Evolutionary conservation across 2,113 vertebrate genomes (phyloP).

Genomic region (Ciconia boyciana): DNA sequence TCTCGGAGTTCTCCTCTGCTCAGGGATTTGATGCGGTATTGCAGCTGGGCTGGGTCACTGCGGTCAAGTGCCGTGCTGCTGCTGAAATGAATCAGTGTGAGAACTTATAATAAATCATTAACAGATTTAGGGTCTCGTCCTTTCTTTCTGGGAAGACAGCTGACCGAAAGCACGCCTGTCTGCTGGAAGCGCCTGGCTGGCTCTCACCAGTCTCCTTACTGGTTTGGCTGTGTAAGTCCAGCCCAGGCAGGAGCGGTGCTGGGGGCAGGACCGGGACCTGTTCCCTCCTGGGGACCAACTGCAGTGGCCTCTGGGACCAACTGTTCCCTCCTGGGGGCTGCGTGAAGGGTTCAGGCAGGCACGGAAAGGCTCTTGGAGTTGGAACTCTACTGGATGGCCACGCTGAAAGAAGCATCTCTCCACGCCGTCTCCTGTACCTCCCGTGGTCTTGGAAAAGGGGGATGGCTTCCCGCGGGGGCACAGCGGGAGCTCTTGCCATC

Average conservation of each 20-base stretch:
- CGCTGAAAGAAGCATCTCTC: not conserved
- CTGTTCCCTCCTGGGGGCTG: not conserved
- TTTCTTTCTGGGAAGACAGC: not conserved
- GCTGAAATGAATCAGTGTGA: not conserved
- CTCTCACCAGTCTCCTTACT: not conserved
- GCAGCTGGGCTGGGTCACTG: not conserved
- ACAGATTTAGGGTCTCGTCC: not conserved
- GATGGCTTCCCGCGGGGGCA: not conserved
- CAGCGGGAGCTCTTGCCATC: accelerated
- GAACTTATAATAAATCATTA: not conserved
- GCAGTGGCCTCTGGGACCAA: no score
- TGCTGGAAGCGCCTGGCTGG: not conserved
- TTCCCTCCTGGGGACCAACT: no score
- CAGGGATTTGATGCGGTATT: not conserved
- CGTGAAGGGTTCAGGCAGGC: accelerated
- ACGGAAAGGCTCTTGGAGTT: not conserved
- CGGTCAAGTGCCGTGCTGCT: not conserved
- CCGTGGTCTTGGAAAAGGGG: accelerated
- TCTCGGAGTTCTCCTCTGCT: not conserved
- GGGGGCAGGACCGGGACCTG: not conserved
- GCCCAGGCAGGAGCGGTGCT: not conserved
- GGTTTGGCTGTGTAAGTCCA: not conserved
- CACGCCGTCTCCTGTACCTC: not conserved
- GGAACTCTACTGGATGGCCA: not conserved
- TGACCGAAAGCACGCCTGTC: accelerated